Evolutionary conservation across 2,797 vertebrate species (phyloP), one percentile per base, ranked within the genome.

Genomic region (Enteromius fasciolatus): DNA sequence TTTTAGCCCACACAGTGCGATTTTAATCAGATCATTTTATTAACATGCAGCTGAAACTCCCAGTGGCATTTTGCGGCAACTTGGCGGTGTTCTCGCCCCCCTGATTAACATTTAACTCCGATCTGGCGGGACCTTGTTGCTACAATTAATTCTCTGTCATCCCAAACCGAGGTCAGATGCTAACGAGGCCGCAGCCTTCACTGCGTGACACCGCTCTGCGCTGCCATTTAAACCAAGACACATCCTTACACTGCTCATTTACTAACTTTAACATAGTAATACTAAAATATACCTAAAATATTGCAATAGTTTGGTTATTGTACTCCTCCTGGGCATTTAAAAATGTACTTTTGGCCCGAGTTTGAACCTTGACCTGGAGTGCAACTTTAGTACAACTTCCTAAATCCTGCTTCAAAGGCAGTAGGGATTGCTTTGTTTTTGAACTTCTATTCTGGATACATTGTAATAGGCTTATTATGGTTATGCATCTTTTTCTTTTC

Each of bases 111-210:
- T 87, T 69, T 80, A 88, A 76, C 74, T 70, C 25, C 18, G 67
- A 57, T 87, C 63, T 86, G 67, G 48, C 33, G 64, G 70, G 69
- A 69, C 74, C 82, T 59, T 64, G 72, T 64, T 75, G 61, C 70
- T 61, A 83, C 83, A 86, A 85, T 88, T 88, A 68, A 85, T 83
- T 86, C 39, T 68, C 83, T 79, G 86, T 87, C 80, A 91, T 89
- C 82, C 73, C 39, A 70, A 70, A 63, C 64, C 76, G 28, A 48
- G 88, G 79, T 33, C 74, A 44, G 39, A 54, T 79, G 72, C 25
- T 86, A 75, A 86, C 72, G 23, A 81, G 78, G n/a, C 76, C 72
- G 81, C 44, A 87, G 76, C 75, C 84, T 85, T 70, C 48, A 41
- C 83, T 18, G 67, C 64, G 31, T 69, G 83, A 68, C 39, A 68